phyloP scores from a whole-genome alignment of 2,888 invertebrate species.

The Adelognathus sp. region DNA sequence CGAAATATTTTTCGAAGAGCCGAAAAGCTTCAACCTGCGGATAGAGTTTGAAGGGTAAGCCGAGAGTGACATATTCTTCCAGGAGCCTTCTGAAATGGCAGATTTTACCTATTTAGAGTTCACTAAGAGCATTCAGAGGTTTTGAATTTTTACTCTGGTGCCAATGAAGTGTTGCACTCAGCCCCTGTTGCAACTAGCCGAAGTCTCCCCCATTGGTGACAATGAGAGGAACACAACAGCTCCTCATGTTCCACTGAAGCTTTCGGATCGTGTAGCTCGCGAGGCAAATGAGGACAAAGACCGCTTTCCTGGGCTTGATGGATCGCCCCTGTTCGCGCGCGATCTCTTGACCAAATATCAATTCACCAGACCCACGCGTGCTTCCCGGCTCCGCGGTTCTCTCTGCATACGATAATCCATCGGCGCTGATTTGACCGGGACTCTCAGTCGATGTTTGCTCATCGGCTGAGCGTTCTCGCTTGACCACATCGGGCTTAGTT shows the following conservation, averaged over 20 bases:
- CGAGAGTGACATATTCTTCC: no score
- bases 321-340: constrained; percentile 62
- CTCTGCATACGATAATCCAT: constrained; percentile 72
- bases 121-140: no score
- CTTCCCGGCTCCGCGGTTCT: constrained; percentile 44
- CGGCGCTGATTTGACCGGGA: constrained; percentile 62
- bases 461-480: constrained; percentile 57
- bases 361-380: constrained; percentile 57
- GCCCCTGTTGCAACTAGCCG: no score
- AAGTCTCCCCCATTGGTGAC: no score
- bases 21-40: no score
- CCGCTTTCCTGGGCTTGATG: constrained; percentile 68
- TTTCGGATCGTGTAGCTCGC: constrained; percentile 55
- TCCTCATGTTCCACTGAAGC: constrained; percentile 7
- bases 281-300: constrained; percentile 65
- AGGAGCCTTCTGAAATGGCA: no score
- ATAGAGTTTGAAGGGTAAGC: no score
- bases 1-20: no score
- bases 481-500: constrained; percentile 19
- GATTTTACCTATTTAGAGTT: no score
- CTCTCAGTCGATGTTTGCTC: constrained; percentile 65
- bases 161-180: no score
- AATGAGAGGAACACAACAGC: background rate
- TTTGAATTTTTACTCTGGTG: no score
- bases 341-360: constrained; percentile 71